These are phyloP conservation scores for Girardia tigrina DNA, from an alignment of 2,888 invertebrate genomes.

Conservation along the genomic window DNA sequence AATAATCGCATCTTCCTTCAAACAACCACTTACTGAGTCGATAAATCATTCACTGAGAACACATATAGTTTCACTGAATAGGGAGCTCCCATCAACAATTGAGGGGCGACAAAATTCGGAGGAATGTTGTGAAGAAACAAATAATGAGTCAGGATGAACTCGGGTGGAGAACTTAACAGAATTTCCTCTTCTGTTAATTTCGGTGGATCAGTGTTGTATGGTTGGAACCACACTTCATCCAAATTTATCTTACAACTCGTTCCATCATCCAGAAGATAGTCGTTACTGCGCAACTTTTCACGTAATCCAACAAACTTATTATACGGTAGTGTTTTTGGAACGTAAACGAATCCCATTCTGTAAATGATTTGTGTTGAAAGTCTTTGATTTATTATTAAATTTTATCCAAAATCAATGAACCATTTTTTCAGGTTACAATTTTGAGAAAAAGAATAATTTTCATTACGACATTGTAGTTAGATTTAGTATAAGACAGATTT, in stretches of 20 bases:
- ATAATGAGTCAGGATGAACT: neutral
- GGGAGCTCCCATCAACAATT: slow-evolving; percentile 1
- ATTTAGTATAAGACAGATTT: no score
- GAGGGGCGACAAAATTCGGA: neutral
- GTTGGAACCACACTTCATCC: slow-evolving; percentile 9
- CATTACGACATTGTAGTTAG: no score
- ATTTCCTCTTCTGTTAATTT: neutral
- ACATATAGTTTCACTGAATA: neutral
- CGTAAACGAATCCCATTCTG: neutral
- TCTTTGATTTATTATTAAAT: no score
- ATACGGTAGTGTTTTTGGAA: neutral
- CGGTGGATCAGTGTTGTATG: neutral
- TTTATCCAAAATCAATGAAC: no score
- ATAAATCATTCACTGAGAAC: slow-evolving; percentile 3
- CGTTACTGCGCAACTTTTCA: neutral
- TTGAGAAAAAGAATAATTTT: no score
- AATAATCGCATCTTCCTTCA: neutral
- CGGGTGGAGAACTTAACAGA: neutral
- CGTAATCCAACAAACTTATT: neutral
- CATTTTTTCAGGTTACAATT: no score
- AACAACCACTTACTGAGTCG: neutral
- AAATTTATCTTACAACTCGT: neutral
- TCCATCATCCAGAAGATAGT: neutral
- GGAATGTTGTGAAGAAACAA: neutral
- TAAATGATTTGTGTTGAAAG: no score